phyloP scores from a whole-genome alignment of 2,797 vertebrate genomes.

The Heteromormyrus szaboi region DNA sequence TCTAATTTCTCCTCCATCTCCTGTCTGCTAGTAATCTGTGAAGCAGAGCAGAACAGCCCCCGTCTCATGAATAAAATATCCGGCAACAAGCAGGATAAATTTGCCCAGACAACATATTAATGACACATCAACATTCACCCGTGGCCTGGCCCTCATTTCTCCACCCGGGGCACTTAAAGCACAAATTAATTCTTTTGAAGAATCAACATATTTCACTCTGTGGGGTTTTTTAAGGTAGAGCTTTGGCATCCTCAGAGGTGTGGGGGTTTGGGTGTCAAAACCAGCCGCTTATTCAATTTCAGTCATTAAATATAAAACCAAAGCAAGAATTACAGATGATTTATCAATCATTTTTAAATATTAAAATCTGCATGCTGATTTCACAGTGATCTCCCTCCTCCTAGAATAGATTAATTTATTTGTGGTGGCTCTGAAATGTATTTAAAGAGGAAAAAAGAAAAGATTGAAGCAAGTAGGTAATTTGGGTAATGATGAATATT shows the following conservation, averaged over 20 bases:
- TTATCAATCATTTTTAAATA: conserved; percentile 10
- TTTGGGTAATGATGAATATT: conserved; percentile 7
- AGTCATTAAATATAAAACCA: conserved; percentile 37
- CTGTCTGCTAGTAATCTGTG: conserved; percentile 31
- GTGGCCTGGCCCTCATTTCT: conserved; percentile 44
- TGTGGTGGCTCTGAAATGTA: neutral
- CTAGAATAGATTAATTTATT: conserved; percentile 3
- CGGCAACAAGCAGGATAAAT: conserved; percentile 38
- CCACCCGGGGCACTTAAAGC: conserved; percentile 54
- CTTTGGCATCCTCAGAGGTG: neutral
- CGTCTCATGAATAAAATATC: conserved; percentile 47
- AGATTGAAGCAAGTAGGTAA: neutral
- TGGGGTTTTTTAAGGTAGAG: neutral
- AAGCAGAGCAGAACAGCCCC: conserved; percentile 28
- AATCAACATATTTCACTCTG: conserved; percentile 43
- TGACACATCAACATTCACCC: conserved; percentile 48
- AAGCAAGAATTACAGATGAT: neutral
- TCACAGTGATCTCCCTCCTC: neutral
- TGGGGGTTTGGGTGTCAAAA: conserved; percentile 36
- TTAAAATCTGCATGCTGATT: neutral
- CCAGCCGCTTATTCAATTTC: conserved; percentile 41
- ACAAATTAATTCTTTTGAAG: conserved; percentile 55
- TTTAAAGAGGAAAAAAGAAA: neutral
- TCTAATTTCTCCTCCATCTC: conserved; percentile 21
- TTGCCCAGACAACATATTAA: conserved; percentile 44